These are phyloP conservation scores for Epiblema foenella DNA, from an alignment of 2,888 invertebrate species.

Conservation along the genomic window DNA sequence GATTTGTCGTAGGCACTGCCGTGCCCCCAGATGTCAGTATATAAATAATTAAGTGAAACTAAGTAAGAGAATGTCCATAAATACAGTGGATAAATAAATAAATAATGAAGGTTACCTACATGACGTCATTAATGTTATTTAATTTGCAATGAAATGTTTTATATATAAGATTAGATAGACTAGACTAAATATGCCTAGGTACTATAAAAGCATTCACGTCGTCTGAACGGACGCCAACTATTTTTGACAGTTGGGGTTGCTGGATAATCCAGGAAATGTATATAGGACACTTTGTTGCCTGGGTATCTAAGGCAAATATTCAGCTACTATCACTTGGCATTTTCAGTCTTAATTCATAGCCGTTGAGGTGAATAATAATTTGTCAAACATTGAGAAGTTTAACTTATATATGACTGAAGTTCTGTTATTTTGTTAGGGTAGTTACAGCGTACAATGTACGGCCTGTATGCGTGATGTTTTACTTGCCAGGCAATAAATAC, in stretches of 20 bases:
- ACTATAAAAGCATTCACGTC: too few relatives aligned
- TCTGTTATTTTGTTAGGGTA: background rate
- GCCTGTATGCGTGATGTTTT: constrained; percentile 17
- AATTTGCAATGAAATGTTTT: too few relatives aligned
- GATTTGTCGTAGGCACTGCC: too few relatives aligned
- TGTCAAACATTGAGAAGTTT: background rate
- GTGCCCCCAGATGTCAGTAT: too few relatives aligned
- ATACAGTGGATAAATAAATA: too few relatives aligned
- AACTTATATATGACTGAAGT: background rate
- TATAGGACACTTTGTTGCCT: background rate
- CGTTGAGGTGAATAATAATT: background rate
- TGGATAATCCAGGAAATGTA: background rate
- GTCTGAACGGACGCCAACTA: background rate
- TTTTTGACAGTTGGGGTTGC: background rate
- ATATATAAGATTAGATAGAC: too few relatives aligned
- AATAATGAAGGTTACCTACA: too few relatives aligned
- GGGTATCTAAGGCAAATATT: background rate
- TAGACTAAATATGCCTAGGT: too few relatives aligned
- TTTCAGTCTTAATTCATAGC: background rate
- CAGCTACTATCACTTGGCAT: background rate
- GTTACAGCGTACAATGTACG: background rate
- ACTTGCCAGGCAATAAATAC: constrained; percentile 16
- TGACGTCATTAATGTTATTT: too few relatives aligned
- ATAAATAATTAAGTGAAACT: too few relatives aligned
- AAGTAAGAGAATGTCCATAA: too few relatives aligned